phyloP scores from a whole-genome alignment of 2,888 invertebrate species.

The Augiades crinisus region DNA sequence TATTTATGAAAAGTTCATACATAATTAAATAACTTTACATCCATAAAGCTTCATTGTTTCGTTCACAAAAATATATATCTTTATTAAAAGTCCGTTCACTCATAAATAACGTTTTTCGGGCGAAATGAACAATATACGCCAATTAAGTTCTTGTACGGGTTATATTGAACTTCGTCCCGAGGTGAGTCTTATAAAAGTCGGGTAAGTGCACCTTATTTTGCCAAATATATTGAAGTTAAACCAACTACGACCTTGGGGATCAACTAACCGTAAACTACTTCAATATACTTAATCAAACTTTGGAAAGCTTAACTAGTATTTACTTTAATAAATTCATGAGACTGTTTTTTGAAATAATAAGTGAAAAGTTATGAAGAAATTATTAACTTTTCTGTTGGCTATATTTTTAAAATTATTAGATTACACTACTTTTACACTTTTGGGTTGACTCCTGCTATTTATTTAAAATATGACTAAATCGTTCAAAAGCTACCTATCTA shows the following conservation, averaged over 20 bases:
- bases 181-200: slow-evolving; percentile 5
- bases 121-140: neutral
- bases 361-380: too few relatives aligned
- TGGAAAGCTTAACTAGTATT: neutral
- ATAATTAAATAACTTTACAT: too few relatives aligned
- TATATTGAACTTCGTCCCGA: slow-evolving; percentile 1
- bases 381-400: too few relatives aligned
- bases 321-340: neutral
- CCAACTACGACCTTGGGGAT: neutral
- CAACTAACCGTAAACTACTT: slow-evolving; percentile 6
- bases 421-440: too few relatives aligned
- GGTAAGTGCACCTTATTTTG: slow-evolving; percentile 1
- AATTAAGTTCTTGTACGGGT: neutral
- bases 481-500: too few relatives aligned
- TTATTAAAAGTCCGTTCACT: neutral
- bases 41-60: too few relatives aligned
- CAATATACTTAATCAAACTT: slow-evolving; percentile 11
- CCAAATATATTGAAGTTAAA: slow-evolving; percentile 13
- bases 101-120: neutral
- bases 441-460: too few relatives aligned
- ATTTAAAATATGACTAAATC: too few relatives aligned
- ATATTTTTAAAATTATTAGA: too few relatives aligned
- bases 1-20: too few relatives aligned
- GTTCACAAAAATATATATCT: too few relatives aligned
- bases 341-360: neutral